These are phyloP conservation scores for Jacana jacana DNA, from an alignment of 2,113 vertebrate species.

Conservation along the genomic window DNA sequence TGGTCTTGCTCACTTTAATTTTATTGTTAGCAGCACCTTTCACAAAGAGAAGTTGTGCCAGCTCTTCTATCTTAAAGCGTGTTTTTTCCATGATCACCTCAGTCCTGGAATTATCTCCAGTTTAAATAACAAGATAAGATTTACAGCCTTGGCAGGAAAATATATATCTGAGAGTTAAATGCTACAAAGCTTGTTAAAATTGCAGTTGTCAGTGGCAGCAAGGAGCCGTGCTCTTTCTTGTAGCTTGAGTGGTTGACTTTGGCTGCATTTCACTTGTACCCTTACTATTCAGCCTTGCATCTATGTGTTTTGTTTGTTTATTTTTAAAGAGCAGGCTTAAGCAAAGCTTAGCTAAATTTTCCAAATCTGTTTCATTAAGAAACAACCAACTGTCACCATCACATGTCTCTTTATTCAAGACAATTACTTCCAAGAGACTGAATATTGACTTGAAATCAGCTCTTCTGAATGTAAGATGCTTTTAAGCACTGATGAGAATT, in stretches of 20 bases:
- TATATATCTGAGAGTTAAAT: not conserved
- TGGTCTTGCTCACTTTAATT: not conserved
- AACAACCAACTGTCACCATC: not conserved
- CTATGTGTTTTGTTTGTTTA: not conserved
- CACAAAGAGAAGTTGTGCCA: not conserved
- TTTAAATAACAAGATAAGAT: not conserved
- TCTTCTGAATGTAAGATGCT: not conserved
- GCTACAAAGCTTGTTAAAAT: not conserved
- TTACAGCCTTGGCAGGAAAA: not conserved
- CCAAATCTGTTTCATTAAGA: not conserved
- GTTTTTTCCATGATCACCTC: not conserved
- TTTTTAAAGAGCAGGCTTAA: not conserved
- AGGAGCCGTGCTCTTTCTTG: not conserved
- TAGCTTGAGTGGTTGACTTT: not conserved
- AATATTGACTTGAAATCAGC: not conserved
- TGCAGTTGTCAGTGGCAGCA: not conserved
- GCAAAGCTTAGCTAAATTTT: not conserved
- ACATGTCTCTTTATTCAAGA: not conserved
- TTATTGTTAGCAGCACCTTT: not conserved
- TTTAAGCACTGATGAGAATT: not conserved
- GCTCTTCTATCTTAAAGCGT: not conserved
- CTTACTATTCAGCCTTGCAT: not conserved
- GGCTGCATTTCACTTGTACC: not conserved
- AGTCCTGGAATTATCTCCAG: not conserved
- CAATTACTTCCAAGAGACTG: not conserved